phyloP scores from a whole-genome alignment of 2,113 vertebrate species.

The Vanacampus margaritifer region DNA sequence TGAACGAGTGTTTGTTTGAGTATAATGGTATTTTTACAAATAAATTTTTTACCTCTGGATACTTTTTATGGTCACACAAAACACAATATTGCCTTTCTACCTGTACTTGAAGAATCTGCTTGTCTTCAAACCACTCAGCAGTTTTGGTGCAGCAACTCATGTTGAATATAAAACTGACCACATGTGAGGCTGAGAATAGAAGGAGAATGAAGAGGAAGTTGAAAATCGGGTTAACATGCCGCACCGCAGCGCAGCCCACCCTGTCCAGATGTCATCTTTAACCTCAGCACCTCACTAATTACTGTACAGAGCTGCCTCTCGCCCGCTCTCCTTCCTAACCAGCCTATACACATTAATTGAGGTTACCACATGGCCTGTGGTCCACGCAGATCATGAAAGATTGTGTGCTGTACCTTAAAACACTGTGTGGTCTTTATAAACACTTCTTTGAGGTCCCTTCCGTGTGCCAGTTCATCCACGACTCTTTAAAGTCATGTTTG shows the following conservation, averaged over 20 bases:
- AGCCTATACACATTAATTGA: conserved; percentile 14
- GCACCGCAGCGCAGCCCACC: conserved; percentile 18
- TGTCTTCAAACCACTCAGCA: neutral
- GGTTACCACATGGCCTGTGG: conserved; percentile 36
- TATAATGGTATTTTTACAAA: too few species aligned
- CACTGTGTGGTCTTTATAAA: conserved; percentile 13
- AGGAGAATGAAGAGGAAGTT: conserved; percentile 23
- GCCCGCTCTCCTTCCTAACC: neutral
- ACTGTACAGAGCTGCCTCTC: conserved; percentile 24
- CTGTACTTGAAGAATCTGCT: neutral
- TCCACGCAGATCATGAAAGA: conserved; percentile 52
- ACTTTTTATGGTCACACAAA: too few species aligned
- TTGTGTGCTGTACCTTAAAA: conserved; percentile 7
- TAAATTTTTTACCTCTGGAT: too few species aligned
- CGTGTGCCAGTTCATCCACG: conserved; percentile 11
- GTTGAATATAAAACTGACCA: conserved; percentile 7
- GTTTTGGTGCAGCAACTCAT: neutral
- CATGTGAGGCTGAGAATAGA: conserved; percentile 19
- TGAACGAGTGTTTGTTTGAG: too few species aligned
- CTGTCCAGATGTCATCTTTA: conserved; percentile 31
- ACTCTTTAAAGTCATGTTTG: conserved; percentile 16
- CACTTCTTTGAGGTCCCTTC: conserved; percentile 9
- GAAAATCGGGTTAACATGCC: conserved; percentile 40
- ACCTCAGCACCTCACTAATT: conserved; percentile 49
- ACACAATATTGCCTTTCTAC: neutral